Conservation (phyloP, 2,888 invertebrate genomes). For the Phyto melanocephala region DNA sequence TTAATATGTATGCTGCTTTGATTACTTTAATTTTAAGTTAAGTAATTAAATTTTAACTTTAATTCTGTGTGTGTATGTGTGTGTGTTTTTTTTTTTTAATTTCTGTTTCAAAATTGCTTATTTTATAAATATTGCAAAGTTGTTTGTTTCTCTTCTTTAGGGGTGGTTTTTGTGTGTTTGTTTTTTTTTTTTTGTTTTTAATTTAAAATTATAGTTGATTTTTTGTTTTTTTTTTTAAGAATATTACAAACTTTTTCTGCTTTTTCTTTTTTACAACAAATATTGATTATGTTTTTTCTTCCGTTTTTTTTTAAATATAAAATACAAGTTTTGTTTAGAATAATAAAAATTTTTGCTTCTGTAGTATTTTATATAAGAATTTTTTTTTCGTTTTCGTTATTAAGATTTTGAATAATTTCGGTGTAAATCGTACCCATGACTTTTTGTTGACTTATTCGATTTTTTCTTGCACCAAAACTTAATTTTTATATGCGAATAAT, state of each 20-base stretch:
- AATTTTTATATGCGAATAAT: constrained; percentile 53
- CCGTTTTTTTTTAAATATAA: constrained; percentile 40
- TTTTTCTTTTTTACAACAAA: constrained; percentile 60
- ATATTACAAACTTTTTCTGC: constrained; percentile 46
- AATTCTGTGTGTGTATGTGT: too few species aligned
- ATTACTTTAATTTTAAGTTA: not conserved
- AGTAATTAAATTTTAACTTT: too few species aligned
- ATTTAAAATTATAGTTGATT: not conserved
- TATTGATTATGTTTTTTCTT: constrained; percentile 53
- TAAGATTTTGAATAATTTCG: constrained; percentile 25
- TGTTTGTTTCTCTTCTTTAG: constrained; percentile 38
- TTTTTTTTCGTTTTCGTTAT: constrained; percentile 39
- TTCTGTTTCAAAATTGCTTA: constrained; percentile 67
- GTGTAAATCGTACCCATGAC: constrained; percentile 32
- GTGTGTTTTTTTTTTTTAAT: constrained; percentile 29
- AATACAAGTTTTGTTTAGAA: constrained; percentile 47
- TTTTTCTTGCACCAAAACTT: not conserved
- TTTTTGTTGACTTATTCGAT: not conserved
- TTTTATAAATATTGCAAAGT: constrained; percentile 61
- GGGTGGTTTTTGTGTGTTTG: too few species aligned
- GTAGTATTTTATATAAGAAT: not conserved
- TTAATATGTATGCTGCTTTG: too few species aligned
- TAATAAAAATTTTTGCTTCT: constrained; percentile 26
- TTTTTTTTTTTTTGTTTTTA: constrained; percentile 27
- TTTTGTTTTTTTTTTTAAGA: constrained; percentile 18